Conservation (phyloP, 2,888 invertebrate species). For the Dinocampus coccinellae region DNA sequence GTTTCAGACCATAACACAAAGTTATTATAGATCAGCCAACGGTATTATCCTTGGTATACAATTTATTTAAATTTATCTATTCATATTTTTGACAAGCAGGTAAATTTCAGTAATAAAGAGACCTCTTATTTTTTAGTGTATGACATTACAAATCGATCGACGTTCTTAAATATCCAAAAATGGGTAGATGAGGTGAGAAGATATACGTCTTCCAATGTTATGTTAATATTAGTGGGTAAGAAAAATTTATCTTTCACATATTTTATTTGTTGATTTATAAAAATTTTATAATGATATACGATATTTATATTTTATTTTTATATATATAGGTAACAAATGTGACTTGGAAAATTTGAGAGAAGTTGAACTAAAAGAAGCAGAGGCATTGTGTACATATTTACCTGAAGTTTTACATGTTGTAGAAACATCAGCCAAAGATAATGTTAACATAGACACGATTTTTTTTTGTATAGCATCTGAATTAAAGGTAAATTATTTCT, state of each 20-base stretch:
- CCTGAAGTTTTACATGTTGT: conserved; percentile 89
- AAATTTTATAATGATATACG: too few relatives aligned
- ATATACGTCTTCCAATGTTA: conserved; percentile 93
- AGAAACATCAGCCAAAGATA: conserved; percentile 93
- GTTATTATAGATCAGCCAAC: conserved; percentile 96
- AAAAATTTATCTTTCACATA: conserved; percentile 12
- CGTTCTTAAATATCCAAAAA: conserved; percentile 90
- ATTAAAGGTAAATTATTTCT: conserved; percentile 77
- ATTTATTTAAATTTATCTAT: conserved; percentile 29
- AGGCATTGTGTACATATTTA: conserved; percentile 86
- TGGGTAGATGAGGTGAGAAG: conserved; percentile 97
- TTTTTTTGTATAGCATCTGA: conserved; percentile 89
- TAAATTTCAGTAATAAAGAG: not conserved
- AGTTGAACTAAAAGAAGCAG: conserved; percentile 88
- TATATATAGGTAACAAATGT: conserved; percentile 81
- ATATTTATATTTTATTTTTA: conserved; percentile 16
- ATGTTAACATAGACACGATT: conserved; percentile 90
- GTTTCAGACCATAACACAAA: conserved; percentile 96
- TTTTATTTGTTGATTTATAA: not conserved
- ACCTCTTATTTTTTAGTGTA: conserved; percentile 77
- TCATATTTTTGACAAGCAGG: not conserved
- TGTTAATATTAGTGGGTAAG: conserved; percentile 89
- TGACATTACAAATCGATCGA: conserved; percentile 93
- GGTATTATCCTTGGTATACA: conserved; percentile 89
- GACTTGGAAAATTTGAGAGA: conserved; percentile 85